Base-by-base conservation (phyloP, 2,797 vertebrate genomes). In the Antennarius maculatus region DNA sequence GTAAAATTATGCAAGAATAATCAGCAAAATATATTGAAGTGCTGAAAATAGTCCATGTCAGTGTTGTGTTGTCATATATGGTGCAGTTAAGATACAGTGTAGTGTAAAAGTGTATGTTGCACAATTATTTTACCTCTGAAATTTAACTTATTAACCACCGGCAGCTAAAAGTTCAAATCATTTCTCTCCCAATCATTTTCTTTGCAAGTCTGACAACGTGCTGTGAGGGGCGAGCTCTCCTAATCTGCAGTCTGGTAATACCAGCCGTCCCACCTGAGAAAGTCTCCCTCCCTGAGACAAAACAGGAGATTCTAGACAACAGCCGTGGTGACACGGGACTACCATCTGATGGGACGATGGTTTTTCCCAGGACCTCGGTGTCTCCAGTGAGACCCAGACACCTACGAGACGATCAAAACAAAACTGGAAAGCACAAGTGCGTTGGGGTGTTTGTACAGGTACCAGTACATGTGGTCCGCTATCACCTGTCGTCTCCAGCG, bases 281-380 rank as follows among this genome's bases (percentile, higher is more conserved):
- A 76, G 84, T 88, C 81, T 87, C 71, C 76, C 50, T 68, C 68
- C 3, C 46, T 84, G 82, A 93, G 92, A 91, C 92, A 87, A 91
- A 93, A 93, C 92, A 93, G 77, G 61, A 92, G 90, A 93, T 93
- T 71, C 64, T 39, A 87, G 82, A 83, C 86, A 77, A 86, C 73
- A 61, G 60, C 61, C 57, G 16, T 62, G 83, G 82, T 88, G 80
- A 89, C 83, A 86, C 68, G 52, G 51, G 73, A 63, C 72, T 72
- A 14, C 74, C 86, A 84, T 88, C 88, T 83, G 86, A 88, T 87
- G 85, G 65, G 37, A 68, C 75, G 75, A 70, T 69, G 71, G 66
- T 62, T 86, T 86, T 93, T 93, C 92, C 91, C 91, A 93, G 73
- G 83, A 52, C 77, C 72, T 53, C n/a, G 12, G 28, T 85, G 90